Evolutionary conservation across 2,797 vertebrate species (phyloP).

Genomic region (Macrochelys suwanniensis): DNA sequence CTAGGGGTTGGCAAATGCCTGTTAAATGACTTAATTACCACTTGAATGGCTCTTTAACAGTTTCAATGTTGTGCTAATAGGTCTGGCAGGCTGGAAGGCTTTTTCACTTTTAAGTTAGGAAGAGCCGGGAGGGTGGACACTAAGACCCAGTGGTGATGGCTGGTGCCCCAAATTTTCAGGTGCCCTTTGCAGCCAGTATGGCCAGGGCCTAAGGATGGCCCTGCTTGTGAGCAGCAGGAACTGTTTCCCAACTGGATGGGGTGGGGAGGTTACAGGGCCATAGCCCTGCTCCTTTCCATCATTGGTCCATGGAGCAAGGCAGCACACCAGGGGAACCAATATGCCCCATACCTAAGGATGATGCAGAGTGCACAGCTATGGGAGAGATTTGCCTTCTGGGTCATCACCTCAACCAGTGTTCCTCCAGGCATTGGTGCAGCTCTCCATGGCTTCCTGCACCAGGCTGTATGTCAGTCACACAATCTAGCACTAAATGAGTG

Average conservation of each 20-base stretch:
- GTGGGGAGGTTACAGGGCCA: background rate
- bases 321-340: background rate
- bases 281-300: background rate
- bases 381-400: background rate
- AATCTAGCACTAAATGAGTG: background rate
- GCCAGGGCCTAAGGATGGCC: too few relatives aligned
- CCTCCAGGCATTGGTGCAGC: background rate
- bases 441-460: background rate
- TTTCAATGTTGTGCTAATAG: too few relatives aligned
- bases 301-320: background rate
- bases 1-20: too few relatives aligned
- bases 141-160: too few relatives aligned
- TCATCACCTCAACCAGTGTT: background rate
- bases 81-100: too few relatives aligned
- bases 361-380: background rate
- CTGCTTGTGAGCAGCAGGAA: background rate
- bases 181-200: too few relatives aligned
- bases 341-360: background rate
- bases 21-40: too few relatives aligned
- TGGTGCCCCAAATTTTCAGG: too few relatives aligned
- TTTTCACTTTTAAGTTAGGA: too few relatives aligned
- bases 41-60: too few relatives aligned
- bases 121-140: too few relatives aligned
- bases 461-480: background rate
- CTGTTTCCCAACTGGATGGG: background rate